Base-by-base conservation (phyloP, 92 coral and sea anemone genomes). In the Epizoanthus scotinus region DNA sequence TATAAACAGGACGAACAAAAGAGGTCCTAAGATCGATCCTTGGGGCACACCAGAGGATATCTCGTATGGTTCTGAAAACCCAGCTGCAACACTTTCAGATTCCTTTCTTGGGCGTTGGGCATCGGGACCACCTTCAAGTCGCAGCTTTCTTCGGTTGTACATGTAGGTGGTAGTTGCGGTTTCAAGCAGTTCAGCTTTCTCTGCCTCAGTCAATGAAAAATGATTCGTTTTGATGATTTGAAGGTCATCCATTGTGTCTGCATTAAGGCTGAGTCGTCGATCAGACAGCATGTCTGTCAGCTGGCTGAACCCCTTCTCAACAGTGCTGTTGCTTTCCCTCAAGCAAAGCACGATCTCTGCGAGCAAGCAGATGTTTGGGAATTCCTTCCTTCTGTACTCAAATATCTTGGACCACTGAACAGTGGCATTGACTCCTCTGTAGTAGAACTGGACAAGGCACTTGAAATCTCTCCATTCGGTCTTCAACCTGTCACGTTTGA, bases 401-500 rank as follows among this genome's bases (percentile, higher is more conserved):
- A 78, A 67, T 18, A 78, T 63, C 71, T 78, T 78, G 59, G 56
- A 25, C 75, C 84, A 64, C 28, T 63, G 84, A n/a, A 52, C 63
- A 52, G 63, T 71, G 61, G 44, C 78, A 53, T 71, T 71, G 78
- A 71, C 50, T 20, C 78, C 78, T 52, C 55, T 38, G 63, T 71
- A 71, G 26, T 71, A 71, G 49, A 52, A 53, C 49, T 71, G 63
- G 63, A 52, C 49, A 40, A 61, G 53, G 24, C 59, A 19, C 65
- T 83, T 83, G 22, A 83, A 83, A 62, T 71, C 70, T 50, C 31
- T 49, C 86, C 86, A 73, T 70, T 83, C 86, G 28, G 68, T 63
- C 73, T 72, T 65, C 74, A 71, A 70, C 47, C 31, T 31, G 82
- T 81, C 25, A 53, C 47, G 69, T 9, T 83, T 60, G 71, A 83